Evolutionary conservation across 1,140 invertebrate genomes (phyloP), one percentile per base, ranked within the genome.

Genomic region (Leptinotarsa undecemlineata): DNA sequence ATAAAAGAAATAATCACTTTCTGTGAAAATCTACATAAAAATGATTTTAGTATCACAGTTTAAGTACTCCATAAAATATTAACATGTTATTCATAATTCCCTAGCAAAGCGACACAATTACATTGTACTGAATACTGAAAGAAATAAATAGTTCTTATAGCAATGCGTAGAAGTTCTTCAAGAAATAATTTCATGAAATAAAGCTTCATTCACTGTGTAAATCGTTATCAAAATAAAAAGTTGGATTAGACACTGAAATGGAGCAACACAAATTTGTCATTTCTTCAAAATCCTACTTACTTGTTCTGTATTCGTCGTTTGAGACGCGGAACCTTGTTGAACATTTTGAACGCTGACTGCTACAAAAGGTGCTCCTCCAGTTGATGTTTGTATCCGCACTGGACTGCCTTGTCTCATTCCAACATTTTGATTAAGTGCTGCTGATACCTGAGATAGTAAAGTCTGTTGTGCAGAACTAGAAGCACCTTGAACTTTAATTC

Each of bases 311-410:
- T 75, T 82, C 15, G 73, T 74, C 48, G 74, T 70, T 64, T 77
- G 69, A 15, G 77, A 20, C 17, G 71, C 75, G 6, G 47, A 51
- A 42, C 57, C 48, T 20, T 74, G 72, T 68, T 73, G 72, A 11
- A 73, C 64, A 61, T 68, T 73, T 19, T 87, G 87, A n/a, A 87
- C 86, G 17, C 81, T 80, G 19, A 87, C 87, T 13, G 87, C 87
- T 5, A 88, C 82, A 21, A 88, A 80, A 48, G 86, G 86, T 15
- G 85, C 83, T 63, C 85, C 84, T 66, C 85, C 84, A 13, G 83
- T 82, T 3, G 86, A 83, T 4, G 86, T 86, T 73, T 88, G 87
- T 68, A 88, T 77, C 8, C 87, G 83, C 1, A 88, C 87, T 3
- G 87, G 87, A 78, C 86, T 82, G 84, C 76, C 75, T 84, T 68